Base-by-base conservation (phyloP, 2,797 vertebrate species). In the Chromis chromis region DNA sequence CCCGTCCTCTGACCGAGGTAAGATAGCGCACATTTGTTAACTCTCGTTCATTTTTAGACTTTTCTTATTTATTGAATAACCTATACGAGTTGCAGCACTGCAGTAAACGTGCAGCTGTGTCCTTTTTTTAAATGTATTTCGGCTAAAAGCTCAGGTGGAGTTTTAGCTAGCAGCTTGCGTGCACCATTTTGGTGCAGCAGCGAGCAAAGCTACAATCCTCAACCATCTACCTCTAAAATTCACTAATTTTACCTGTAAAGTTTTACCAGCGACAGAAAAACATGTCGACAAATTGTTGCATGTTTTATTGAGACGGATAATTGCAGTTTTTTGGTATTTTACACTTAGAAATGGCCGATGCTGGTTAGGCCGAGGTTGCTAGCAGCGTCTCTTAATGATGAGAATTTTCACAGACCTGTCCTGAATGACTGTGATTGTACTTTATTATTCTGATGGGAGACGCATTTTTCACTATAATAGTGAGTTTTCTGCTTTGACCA, bases 351-450 rank as follows among this genome's bases (percentile, higher is more conserved):
- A 67, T 53, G 62, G 64, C 65, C 28, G 24, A 31, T 31, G 11
- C n/a, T 12, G 0, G 1, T 1, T 19, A 2, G 1, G 10, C 6
- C 3, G 3, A 10, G 1, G 4, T 24, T 17, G 21, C 48, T 1
- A 0, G 0, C 36, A 1, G 76, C 59, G 91, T 95, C 91, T 93
- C 89, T 89, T 77, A 28, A 66, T 95, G 94, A 95, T 95, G 94
- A 95, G 13, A 93, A 71, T 21, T 90, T 89, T 82, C 94, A 95
- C 94, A 95, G 94, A 95, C 94, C 94, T 95, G 94, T 93, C 8
- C 94, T 95, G 94, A 95, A 85, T 88, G 65, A 72, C 89, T 91
- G 93, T 95, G 94, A 95, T 70, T 94, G 94, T 0, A 93, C 3
- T 11, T 44, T 49, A 66, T 70, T 69, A 74, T 81, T 94, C 94